Percentiles rank a stretch among this genome's conserved stretches.
phyloP scores from a whole-genome alignment of 2,888 invertebrate genomes.

The Fissipunctia ypsillon region DNA sequence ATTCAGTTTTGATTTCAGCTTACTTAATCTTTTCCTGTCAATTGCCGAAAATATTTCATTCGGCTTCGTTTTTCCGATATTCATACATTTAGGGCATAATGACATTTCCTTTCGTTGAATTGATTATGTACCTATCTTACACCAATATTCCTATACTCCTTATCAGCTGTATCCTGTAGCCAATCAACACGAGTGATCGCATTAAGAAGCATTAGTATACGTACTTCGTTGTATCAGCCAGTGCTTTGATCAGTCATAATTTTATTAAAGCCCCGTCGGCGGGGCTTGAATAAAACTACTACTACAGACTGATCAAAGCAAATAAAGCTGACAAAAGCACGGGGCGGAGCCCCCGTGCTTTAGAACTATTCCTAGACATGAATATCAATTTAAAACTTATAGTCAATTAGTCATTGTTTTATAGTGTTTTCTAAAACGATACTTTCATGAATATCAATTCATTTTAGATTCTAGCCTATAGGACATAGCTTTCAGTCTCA shows the following conservation, averaged over 20 bases:
- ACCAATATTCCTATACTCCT: background rate
- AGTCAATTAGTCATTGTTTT: slow-evolving; percentile 5
- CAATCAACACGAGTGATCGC: background rate
- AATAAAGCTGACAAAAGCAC: too few relatives aligned
- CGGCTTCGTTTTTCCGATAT: background rate
- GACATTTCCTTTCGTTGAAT: slow-evolving; percentile 12
- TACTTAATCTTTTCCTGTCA: background rate
- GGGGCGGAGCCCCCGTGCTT: too few relatives aligned
- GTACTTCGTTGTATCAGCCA: background rate
- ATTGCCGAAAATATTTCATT: background rate
- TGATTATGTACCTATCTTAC: slow-evolving; percentile 1
- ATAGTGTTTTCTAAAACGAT: slow-evolving; percentile 12
- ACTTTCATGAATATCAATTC: slow-evolving; percentile 8
- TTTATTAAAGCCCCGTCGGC: slow-evolving; percentile 1
- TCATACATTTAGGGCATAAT: slow-evolving; percentile 10
- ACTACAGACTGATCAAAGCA: too few relatives aligned
- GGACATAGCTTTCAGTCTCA: background rate
- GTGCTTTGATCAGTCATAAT: background rate
- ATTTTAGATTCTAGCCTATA: background rate
- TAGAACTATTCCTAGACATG: background rate
- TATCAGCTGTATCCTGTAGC: background rate
- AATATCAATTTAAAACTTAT: slow-evolving; percentile 13
- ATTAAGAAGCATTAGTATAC: slow-evolving; percentile 5
- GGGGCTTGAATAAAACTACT: too few relatives aligned
- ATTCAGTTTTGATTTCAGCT: background rate